These are phyloP conservation scores for Saxidomus purpurata DNA, from an alignment of 1,140 invertebrate genomes.

Conservation along the genomic window DNA sequence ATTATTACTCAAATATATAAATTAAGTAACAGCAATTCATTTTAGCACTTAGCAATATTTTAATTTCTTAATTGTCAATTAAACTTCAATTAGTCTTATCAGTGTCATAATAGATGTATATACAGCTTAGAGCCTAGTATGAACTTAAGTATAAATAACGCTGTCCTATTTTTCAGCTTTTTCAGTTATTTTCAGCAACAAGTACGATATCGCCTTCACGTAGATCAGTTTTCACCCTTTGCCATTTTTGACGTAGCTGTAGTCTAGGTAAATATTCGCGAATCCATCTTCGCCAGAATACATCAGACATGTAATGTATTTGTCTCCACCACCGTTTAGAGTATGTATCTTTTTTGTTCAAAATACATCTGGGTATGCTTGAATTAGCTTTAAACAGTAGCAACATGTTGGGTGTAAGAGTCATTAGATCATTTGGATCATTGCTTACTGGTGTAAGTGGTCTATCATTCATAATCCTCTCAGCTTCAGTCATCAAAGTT, in stretches of 20 bases:
- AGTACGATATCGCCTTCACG: neutral
- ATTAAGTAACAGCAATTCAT: too few relatives aligned
- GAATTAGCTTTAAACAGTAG: conserved; percentile 58
- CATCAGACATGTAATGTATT: conserved; percentile 61
- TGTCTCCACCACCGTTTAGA: conserved; percentile 60
- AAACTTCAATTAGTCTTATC: too few relatives aligned
- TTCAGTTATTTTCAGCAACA: neutral
- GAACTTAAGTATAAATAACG: too few relatives aligned
- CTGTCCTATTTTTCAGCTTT: too few relatives aligned
- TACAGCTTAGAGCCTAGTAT: too few relatives aligned
- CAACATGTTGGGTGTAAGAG: neutral
- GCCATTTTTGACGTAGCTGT: neutral
- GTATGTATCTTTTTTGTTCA: conserved; percentile 53
- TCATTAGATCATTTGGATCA: neutral
- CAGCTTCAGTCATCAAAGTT: conserved; percentile 59
- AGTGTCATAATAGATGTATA: too few relatives aligned
- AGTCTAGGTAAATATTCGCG: too few relatives aligned
- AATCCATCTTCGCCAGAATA: conserved; percentile 24
- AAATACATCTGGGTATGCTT: conserved; percentile 36
- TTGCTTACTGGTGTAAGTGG: conserved; percentile 40
- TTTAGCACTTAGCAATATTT: too few relatives aligned
- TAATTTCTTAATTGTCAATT: too few relatives aligned
- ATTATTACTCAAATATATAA: too few relatives aligned
- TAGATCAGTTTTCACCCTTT: neutral
- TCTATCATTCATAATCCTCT: conserved; percentile 64